phyloP scores from a whole-genome alignment of 1,140 invertebrate genomes.

The Drosophila biarmipes region DNA sequence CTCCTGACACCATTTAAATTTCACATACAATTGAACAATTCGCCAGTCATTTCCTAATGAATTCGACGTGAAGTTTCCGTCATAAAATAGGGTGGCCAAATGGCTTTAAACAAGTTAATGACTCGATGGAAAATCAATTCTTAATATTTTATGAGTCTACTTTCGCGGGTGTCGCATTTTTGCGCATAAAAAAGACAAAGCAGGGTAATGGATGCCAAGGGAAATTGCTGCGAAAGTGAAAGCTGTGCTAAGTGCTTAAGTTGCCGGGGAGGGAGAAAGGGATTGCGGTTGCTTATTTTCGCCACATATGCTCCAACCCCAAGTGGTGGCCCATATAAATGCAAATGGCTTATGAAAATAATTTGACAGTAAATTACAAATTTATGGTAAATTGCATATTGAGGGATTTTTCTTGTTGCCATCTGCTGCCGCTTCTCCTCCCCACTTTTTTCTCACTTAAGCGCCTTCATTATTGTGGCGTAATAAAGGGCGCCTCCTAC shows the following conservation, averaged over 20 bases:
- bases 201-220: slow-evolving; percentile 17
- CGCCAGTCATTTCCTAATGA: slow-evolving; percentile 11
- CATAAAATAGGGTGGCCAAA: neutral
- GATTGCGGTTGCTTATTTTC: slow-evolving; percentile 21
- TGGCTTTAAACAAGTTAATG: slow-evolving; percentile 70
- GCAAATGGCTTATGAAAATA: slow-evolving; percentile 82
- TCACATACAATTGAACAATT: slow-evolving; percentile 49
- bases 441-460: slow-evolving; percentile 25
- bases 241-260: slow-evolving; percentile 47
- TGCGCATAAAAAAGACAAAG: slow-evolving; percentile 43
- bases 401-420: slow-evolving; percentile 68
- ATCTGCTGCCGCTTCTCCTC: slow-evolving; percentile 45
- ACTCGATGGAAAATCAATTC: slow-evolving; percentile 78
- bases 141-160: slow-evolving; percentile 62
- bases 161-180: slow-evolving; percentile 49
- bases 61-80: slow-evolving; percentile 11
- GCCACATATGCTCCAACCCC: slow-evolving; percentile 29
- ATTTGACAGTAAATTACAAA: slow-evolving; percentile 81
- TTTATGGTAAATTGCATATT: slow-evolving; percentile 84
- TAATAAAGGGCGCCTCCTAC: slow-evolving; percentile 43
- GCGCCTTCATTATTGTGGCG: slow-evolving; percentile 53
- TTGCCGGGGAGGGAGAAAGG: slow-evolving; percentile 5
- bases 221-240: slow-evolving; percentile 51
- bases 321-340: slow-evolving; percentile 62
- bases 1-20: slow-evolving; percentile 31